Base-by-base conservation (phyloP, 1,140 invertebrate species). In the Heliconius hermathena region DNA sequence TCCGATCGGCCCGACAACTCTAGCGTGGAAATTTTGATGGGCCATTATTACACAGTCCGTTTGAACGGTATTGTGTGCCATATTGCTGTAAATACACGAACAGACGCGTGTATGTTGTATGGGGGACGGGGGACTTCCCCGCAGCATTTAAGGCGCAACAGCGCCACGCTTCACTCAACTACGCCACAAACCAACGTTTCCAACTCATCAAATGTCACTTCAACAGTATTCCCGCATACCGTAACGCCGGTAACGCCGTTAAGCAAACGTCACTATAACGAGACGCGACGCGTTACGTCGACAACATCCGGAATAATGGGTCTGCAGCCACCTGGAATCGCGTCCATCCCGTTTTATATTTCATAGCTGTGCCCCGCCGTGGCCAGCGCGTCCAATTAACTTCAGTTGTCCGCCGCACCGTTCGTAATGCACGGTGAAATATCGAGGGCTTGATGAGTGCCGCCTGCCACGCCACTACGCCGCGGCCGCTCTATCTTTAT, bases 361-460 rank as follows among this genome's bases (percentile, higher is more conserved):
- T 91, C 91, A 93, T 89, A 88, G 85, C 81, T 79, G 82, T 82
- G 81, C 82, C 73, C 79, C 85, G 85, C 83, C 85, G 89, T 86
- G 88, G 89, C 87, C 83, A 89, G 88, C 85, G 91, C 88, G 90
- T 93, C 89, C 91, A 92, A 94, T 94, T 94, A 94, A 92, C 89
- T 91, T 88, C 88, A 88, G 88, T 89, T 91, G 90, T 91, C 88
- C 76, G 84, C 84, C 86, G 81, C 88, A 88, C 76, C 84, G 85
- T 87, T 86, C 85, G 88, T 90, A 92, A 91, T 90, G 86, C 84
- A 85, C 88, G 83, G 84, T 90, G 85, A 89, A 88, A 90, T 92
- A 91, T 91, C 88, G 88, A 92, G 84, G 84, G 85, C 88, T 86
- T 88, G 88, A 91, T 89, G 89, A 90, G 84, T 87, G 84, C 74